Conservation (phyloP, 1,140 invertebrate species). For the Drosophila pallidifrons region DNA sequence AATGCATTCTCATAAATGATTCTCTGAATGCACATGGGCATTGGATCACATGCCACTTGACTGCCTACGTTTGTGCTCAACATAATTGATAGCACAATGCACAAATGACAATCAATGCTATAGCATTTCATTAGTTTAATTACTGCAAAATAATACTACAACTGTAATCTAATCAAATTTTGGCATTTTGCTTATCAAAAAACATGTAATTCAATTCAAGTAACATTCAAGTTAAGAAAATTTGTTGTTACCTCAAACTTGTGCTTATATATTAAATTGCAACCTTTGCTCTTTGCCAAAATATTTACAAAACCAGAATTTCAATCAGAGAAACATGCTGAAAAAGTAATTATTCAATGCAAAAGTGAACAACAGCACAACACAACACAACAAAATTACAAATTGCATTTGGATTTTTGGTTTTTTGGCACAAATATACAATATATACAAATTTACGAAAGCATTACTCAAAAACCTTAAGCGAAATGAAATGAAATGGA, state of each 20-base stretch:
- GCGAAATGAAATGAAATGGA: constrained; percentile 8
- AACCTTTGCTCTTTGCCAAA: neutral
- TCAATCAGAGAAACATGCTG: constrained; percentile 7
- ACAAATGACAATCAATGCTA: neutral
- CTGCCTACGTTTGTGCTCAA: neutral
- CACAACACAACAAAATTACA: neutral
- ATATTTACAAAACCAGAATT: neutral
- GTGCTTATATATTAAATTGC: neutral
- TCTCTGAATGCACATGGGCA: constrained; percentile 1
- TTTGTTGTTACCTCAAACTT: too few species aligned
- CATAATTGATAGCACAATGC: constrained; percentile 7
- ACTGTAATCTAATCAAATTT: neutral
- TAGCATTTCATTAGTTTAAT: constrained; percentile 15
- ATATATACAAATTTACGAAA: constrained; percentile 1
- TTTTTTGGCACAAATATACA: neutral
- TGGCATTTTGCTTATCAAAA: neutral
- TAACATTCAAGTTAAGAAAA: too few species aligned
- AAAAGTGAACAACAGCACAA: neutral
- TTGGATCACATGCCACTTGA: constrained; percentile 8
- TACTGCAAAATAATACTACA: constrained; percentile 3
- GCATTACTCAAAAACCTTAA: neutral
- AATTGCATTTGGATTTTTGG: neutral
- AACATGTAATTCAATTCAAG: neutral
- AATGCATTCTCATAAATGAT: constrained; percentile 30
- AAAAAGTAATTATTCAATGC: constrained; percentile 5